Base-by-base conservation (phyloP, 2,888 invertebrate genomes). In the Sycophila texana region DNA sequence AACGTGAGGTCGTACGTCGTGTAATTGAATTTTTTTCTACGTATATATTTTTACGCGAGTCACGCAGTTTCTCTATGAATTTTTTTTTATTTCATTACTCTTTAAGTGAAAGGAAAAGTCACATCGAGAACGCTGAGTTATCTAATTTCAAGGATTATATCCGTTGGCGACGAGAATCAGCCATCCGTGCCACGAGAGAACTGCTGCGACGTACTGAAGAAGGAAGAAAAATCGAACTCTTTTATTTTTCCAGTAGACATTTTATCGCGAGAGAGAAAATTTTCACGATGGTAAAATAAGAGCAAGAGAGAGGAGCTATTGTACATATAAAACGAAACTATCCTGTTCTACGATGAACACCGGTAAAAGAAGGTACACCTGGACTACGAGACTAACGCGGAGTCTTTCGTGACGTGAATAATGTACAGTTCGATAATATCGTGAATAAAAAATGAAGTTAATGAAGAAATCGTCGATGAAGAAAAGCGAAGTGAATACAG, bases 391-490 rank as follows among this genome's bases (percentile, higher is more conserved):
- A 81, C 83, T 81, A 65, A 55, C 65, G n/a, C 76, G 70, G 65
- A 74, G 83, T 82, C 83, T 83, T 82, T 68, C 30, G 79, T 84
- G 83, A 86, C 83, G 58, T 58, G 78, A 82, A 83, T 81, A 77
- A 78, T 71, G 61, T 77, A 83, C 78, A 74, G 76, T 67, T 77
- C 53, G 70, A 70, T 65, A 49, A 72, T 60, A 66, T 16, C 60
- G n/a, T 22, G n/a, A 39, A 39, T 63, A 82, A 57, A 68, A 74
- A 72, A n/a, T 73, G 58, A 55, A 63, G 58, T 60, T 20, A 61
- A 74, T 57, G 18, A 61, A 71, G 72, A 57, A 77, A 74, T 83
- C 68, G 55, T 82, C 78, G 80, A 78, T 79, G 75, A 57, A 82
- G 72, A 75, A 78, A 7, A 61, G n/a, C 12, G 66, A 77, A 76